phyloP scores from a whole-genome alignment of 2,888 invertebrate species.

The Lymantria monacha region DNA sequence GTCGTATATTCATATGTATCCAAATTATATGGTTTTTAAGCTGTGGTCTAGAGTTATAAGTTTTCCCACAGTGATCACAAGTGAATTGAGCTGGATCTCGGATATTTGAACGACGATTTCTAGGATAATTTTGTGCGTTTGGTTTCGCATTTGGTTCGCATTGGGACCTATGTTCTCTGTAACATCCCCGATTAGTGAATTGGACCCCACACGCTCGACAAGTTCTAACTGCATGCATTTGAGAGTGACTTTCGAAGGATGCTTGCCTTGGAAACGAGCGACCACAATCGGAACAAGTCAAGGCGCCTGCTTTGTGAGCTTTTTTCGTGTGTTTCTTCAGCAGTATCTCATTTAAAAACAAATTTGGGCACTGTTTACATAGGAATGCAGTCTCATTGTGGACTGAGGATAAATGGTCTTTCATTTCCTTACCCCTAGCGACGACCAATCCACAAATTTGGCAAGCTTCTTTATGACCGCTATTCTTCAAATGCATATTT shows the following conservation, averaged over 20 bases:
- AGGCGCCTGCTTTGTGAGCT: slow-evolving; percentile 49
- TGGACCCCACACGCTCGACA: slow-evolving; percentile 62
- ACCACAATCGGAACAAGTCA: slow-evolving; percentile 64
- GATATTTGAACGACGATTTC: slow-evolving; percentile 57
- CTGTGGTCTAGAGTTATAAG: slow-evolving; percentile 61
- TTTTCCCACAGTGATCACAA: slow-evolving; percentile 67
- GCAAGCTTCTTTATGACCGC: slow-evolving; percentile 67
- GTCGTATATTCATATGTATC: slow-evolving; percentile 74
- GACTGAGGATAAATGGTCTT: slow-evolving; percentile 44
- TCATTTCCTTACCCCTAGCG: slow-evolving; percentile 51
- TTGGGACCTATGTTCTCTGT: slow-evolving; percentile 59
- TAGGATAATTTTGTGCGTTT: slow-evolving; percentile 43
- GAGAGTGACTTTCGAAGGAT: slow-evolving; percentile 58
- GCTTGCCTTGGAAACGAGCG: slow-evolving; percentile 52
- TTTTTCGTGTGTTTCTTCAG: slow-evolving; percentile 47
- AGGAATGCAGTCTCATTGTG: slow-evolving; percentile 45
- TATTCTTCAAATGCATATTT: slow-evolving; percentile 61
- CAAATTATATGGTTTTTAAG: slow-evolving; percentile 73
- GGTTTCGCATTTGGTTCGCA: slow-evolving; percentile 71
- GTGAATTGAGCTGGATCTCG: slow-evolving; percentile 66
- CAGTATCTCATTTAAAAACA: slow-evolving; percentile 43
- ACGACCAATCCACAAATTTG: slow-evolving; percentile 51
- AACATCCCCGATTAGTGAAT: slow-evolving; percentile 66
- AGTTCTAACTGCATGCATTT: slow-evolving; percentile 68
- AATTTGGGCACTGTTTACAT: slow-evolving; percentile 58